phyloP scores from a whole-genome alignment of 2,797 vertebrate genomes.

The Phrynocephalus forsythii region DNA sequence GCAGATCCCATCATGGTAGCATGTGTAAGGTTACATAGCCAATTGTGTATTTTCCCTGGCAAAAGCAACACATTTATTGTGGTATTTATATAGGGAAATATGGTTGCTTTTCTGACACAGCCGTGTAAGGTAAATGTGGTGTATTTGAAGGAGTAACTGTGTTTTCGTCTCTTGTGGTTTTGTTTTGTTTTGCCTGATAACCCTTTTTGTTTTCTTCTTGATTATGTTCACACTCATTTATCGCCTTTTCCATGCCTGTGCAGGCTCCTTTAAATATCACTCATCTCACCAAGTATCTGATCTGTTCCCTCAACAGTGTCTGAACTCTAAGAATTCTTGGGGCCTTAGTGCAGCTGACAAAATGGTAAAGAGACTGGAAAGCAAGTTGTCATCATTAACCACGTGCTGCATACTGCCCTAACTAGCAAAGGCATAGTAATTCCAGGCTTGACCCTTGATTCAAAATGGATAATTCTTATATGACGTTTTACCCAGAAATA shows the following conservation, averaged over 20 bases:
- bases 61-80: not conserved
- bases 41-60: not conserved
- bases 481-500: not conserved
- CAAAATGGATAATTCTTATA: not conserved
- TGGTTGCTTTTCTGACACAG: not conserved
- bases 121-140: not conserved
- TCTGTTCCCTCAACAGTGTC: slow-evolving; percentile 1
- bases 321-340: not conserved
- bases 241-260: not conserved
- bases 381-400: not conserved
- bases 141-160: not conserved
- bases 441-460: not conserved
- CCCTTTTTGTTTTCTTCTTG: not conserved
- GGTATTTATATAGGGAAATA: not conserved
- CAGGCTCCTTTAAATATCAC: not conserved
- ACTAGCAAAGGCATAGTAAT: not conserved
- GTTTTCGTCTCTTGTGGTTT: too few species aligned
- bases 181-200: too few species aligned
- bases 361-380: fast-evolving
- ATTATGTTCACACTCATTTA: not conserved
- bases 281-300: not conserved
- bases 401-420: not conserved
- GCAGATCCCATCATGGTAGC: not conserved
- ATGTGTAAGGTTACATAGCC: not conserved
- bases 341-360: not conserved